Base-by-base conservation (phyloP, 2,888 invertebrate genomes). In the Hydropsyche betteni region DNA sequence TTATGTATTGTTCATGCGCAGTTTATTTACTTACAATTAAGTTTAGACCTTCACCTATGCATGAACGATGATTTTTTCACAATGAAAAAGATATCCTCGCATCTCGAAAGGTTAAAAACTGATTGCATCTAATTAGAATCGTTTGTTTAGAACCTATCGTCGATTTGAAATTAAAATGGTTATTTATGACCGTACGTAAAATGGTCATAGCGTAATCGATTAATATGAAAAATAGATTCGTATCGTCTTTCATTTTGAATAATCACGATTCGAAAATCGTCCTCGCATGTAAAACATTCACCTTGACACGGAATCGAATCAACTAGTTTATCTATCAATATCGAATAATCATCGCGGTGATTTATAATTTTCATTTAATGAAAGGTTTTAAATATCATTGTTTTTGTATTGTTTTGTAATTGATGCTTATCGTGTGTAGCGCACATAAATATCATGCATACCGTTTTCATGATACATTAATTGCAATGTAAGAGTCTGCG, bases 21-120 rank as follows among this genome's bases (percentile, higher is more conserved):
- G 64, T 64, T 44, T 64, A 64, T 64, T 64, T 64, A 36, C 64
- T 64, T 36, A 64, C 64, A 64, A 64, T 64, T 64, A 64, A 64
- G 36, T n/a, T 34, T 33, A 34, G 64, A 64, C 64, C 64, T 64
- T 64, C 64, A 64, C 64, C 64, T 64, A 64, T 64, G 64, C 34
- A 64, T 10, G 64, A 64, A 34, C 64, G 64, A 64, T 64, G 64
- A 64, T 36, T 64, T 64, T 36, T 34, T 36, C n/a, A 3, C 5
- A 64, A 64, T 36, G 24, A 64, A 36, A 64, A 36, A 64, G 36
- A 64, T 33, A 64, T 64, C 34, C 36, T 12, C 36, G 10, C 44
- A 4, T n/a, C 36, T 36, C 36, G 12, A 64, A 64, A 64, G 64
- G 64, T 64, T 64, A 64, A 36, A 64, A 64, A 64, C 34, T 64